phyloP scores from a whole-genome alignment of 2,888 invertebrate species.

The Cataglyphis livida region DNA sequence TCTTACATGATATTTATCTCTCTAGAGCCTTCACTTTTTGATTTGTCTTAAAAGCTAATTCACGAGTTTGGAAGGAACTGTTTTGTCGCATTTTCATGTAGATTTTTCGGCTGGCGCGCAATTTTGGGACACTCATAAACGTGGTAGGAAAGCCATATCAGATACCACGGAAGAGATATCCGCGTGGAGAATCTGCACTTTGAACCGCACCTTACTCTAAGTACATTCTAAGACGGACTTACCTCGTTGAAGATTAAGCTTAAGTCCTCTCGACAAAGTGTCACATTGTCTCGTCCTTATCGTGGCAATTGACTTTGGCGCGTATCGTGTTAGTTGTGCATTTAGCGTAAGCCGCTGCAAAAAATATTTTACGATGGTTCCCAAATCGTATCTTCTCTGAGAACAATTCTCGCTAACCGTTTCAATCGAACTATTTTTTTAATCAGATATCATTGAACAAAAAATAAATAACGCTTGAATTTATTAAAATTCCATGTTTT shows the following conservation, averaged over 20 bases:
- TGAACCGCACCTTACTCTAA: conserved; percentile 39
- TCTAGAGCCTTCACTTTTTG: neutral
- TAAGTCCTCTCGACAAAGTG: conserved; percentile 80
- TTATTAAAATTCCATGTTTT: neutral
- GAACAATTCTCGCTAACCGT: neutral
- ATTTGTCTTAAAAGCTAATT: neutral
- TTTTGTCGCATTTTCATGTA: neutral
- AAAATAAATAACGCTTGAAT: neutral
- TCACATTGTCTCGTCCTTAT: conserved; percentile 79
- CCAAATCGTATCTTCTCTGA: neutral
- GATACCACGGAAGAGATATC: conserved; percentile 22
- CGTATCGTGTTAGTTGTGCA: conserved; percentile 55
- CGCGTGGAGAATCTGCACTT: conserved; percentile 10
- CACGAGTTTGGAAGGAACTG: neutral
- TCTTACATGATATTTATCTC: neutral
- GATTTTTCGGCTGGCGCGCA: neutral
- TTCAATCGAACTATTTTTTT: neutral
- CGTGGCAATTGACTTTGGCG: conserved; percentile 77
- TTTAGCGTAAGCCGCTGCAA: conserved; percentile 41
- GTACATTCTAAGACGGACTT: conserved; percentile 74
- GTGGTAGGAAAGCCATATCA: neutral
- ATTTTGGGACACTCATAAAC: neutral
- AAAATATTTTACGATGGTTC: conserved; percentile 36
- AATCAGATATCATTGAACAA: neutral
- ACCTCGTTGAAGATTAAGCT: conserved; percentile 77